A percentile compares a stretch with the other conserved stretches of the same genome.
These are phyloP conservation scores for Rallus limicola DNA, from an alignment of 2,113 vertebrate species.

Conservation along the genomic window DNA sequence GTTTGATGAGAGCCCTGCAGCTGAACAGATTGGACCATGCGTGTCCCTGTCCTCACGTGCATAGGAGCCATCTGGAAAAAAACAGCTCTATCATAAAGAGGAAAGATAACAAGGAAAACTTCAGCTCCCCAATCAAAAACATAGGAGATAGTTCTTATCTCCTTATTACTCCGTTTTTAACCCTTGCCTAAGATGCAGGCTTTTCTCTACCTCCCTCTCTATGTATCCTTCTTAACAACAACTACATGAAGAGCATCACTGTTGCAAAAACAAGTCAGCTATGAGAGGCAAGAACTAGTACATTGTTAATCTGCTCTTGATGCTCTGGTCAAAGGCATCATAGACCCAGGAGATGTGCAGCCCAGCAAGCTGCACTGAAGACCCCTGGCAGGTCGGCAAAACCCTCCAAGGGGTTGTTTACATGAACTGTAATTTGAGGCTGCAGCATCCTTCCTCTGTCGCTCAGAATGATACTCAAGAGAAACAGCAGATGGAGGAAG, in stretches of 20 bases:
- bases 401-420: accelerated
- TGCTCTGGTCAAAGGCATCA: accelerated
- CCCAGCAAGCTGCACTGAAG: background rate
- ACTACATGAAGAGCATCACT: background rate
- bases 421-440: background rate
- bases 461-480: background rate
- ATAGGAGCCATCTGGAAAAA: slow-evolving; percentile 48
- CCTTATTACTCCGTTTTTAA: background rate
- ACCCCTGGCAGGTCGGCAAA: background rate
- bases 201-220: background rate
- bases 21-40: slow-evolving; percentile 22
- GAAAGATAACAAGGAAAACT: background rate
- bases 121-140: background rate
- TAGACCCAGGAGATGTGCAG: background rate
- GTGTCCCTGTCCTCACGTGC: background rate
- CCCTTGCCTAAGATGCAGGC: background rate
- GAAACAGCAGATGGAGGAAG: background rate
- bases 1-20: slow-evolving; percentile 1
- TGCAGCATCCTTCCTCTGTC: background rate
- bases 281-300: background rate
- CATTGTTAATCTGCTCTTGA: accelerated
- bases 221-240: background rate
- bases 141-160: background rate
- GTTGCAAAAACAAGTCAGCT: background rate
- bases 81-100: slow-evolving; percentile 56